Percentiles rank a stretch among this genome's conserved stretches.
These are phyloP conservation scores for Pteromalus puparum DNA, from an alignment of 1,140 invertebrate species.

Conservation along the genomic window DNA sequence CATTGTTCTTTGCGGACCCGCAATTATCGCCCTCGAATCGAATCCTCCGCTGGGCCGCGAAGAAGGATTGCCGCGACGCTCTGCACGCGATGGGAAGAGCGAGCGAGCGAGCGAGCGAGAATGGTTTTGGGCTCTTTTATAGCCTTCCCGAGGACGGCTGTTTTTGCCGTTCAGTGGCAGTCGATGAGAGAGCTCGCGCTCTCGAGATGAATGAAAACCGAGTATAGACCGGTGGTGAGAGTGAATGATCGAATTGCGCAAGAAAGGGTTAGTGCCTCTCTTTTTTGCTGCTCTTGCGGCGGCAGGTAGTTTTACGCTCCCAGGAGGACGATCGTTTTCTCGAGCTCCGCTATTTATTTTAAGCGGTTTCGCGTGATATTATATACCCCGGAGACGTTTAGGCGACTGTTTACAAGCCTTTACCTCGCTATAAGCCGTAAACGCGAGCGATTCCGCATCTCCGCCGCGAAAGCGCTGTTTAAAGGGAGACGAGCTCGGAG, in stretches of 20 bases:
- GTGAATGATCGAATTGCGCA: neutral
- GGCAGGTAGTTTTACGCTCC: neutral
- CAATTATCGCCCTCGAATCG: slow-evolving; percentile 64
- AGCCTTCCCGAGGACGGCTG: neutral
- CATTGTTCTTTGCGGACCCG: slow-evolving; percentile 27
- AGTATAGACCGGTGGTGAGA: neutral
- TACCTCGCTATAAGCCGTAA: neutral
- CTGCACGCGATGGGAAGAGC: too few species aligned
- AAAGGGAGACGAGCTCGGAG: neutral
- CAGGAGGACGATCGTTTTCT: neutral
- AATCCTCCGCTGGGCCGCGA: neutral
- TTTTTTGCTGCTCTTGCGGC: neutral
- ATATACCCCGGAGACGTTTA: neutral
- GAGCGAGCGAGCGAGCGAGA: neutral
- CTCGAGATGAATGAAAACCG: neutral
- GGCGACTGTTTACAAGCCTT: neutral
- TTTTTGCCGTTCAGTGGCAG: neutral
- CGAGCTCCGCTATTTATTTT: neutral
- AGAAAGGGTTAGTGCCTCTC: neutral
- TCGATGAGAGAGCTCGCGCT: neutral
- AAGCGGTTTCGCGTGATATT: neutral
- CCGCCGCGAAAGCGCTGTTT: neutral
- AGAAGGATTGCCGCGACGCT: too few species aligned
- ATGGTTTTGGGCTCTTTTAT: neutral
- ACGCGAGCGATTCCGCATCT: too few species aligned